Conservation (phyloP, 2,113 vertebrate genomes). For the Cettia cetti region DNA sequence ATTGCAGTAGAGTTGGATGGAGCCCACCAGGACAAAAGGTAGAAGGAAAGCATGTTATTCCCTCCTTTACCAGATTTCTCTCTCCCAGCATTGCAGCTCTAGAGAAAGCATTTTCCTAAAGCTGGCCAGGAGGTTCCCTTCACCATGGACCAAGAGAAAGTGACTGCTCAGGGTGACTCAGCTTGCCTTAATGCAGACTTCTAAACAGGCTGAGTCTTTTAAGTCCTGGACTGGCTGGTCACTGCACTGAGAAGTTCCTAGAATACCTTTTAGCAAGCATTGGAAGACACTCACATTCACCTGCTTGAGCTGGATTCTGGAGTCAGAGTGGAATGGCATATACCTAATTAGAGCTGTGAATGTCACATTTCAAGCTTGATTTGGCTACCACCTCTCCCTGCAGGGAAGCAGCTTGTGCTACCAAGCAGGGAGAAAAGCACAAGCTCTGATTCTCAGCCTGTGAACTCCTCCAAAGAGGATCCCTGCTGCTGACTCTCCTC, state of each 20-base stretch:
- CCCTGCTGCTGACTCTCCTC: conserved; percentile 30
- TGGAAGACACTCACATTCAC: background rate
- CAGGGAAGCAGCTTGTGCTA: background rate
- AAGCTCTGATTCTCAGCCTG: conserved; percentile 2
- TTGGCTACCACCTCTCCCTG: conserved; percentile 22
- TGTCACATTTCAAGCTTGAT: conserved; percentile 41
- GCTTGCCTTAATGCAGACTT: background rate
- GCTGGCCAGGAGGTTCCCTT: background rate
- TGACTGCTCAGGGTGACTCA: background rate
- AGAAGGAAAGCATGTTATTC: background rate
- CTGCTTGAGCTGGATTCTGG: background rate
- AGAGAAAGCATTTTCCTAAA: background rate
- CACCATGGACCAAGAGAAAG: background rate
- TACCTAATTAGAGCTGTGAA: conserved; percentile 4
- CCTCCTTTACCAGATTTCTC: background rate
- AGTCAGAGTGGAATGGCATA: background rate
- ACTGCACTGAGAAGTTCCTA: background rate
- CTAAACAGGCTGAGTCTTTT: background rate
- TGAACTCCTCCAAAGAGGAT: conserved; percentile 18
- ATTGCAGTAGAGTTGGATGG: background rate
- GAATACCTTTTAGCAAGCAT: background rate
- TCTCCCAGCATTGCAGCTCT: background rate
- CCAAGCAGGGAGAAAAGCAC: background rate
- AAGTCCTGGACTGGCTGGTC: background rate
- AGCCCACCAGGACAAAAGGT: background rate